Evolutionary conservation across 2,113 vertebrate species (phyloP), one percentile per base, ranked within the genome.

Genomic region (Piprites chloris): DNA sequence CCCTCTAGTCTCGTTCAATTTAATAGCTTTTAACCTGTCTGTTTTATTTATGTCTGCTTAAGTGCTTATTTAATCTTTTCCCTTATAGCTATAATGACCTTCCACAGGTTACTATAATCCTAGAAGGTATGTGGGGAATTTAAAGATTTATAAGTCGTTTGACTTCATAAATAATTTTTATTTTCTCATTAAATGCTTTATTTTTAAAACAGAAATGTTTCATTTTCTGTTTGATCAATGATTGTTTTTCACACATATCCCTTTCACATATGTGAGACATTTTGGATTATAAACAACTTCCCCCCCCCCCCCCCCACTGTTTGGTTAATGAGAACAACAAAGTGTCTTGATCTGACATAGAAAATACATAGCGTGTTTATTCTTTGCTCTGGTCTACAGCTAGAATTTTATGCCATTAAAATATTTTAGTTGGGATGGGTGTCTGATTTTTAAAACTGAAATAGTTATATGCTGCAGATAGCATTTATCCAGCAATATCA

Each of bases 61-160:
- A 96, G 87, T 96, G 95, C 93, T 92, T 97, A 97, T 97, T 96
- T 96, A 97, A 97, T 97, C 96, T 97, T 96, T 97, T 87, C 72
- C 73, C 90, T 96, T 96, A 97, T 97, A 97, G 95, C 89, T 95
- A 93, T 97, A 97, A 96, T 97, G 97, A 97, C 96, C 93, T 97
- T 96, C 94, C 95, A 96, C 89, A 97, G 95, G 95, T 97, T 97
- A 88, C 94, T 95, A 95, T 97, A 97, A 97, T 97, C 97, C 97
- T 90, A 93, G 91, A 96, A 97, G 66, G 95, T 87, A 97, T 97
- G 96, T 91, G 91, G 87, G 73, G 97, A 96, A 97, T 97, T 97
- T 92, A 89, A 96, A 97, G 96, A 96, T 96, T 97, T 96, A 93
- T 95, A 97, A 97, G 96, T 97, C 56, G 90, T 94, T 97, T 97